Evolutionary conservation across 2,113 vertebrate genomes (phyloP), one percentile per base, ranked within the genome.

Genomic region (Tamias sibiricus): DNA sequence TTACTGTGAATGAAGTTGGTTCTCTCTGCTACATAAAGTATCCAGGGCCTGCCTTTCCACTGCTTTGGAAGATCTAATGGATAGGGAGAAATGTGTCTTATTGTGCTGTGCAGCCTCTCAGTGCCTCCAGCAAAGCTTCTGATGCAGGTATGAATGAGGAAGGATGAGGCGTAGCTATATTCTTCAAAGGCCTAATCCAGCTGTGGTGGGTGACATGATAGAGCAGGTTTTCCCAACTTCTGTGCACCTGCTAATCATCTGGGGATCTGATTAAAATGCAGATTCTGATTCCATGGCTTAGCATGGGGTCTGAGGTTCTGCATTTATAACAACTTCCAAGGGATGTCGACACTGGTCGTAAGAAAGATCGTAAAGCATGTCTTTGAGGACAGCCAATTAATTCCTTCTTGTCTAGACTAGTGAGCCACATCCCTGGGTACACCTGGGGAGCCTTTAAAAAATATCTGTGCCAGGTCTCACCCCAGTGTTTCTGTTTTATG

Each of bases 401-500:
- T 52, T 24, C 37, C 16, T 5, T 2, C 8, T 52, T 35, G 22
- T 82, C 68, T 75, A 47, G 47, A 82, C 49, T n/a, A 62, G 7
- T 17, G n/a, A 81, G 30, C 30, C 8, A 14, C 6, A 40, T 72
- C 74, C 37, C 94, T 17, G 4, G 20, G 4, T 91, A 40, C 8
- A 24, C 10, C 26, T 40, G 49, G 37, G 35, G 19, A 74, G 64
- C 35, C 82, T 94, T 77, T 54, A 4, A 75, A 74, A 91, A 79
- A 7, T n/a, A 80, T 49, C 71, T 69, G 5, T 64, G 76, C 47
- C 76, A 57, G 35, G 3, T 74, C 52, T 92, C 52, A 72, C 52
- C 24, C 17, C 10, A 14, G 49, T 12, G 37, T 26, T 96, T 94
- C 62, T 90, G 49, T 79, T 80, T 92, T 91, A 77, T 82, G 94